Conservation (phyloP, 2,888 invertebrate genomes). For the Cheiracanthium punctorium region DNA sequence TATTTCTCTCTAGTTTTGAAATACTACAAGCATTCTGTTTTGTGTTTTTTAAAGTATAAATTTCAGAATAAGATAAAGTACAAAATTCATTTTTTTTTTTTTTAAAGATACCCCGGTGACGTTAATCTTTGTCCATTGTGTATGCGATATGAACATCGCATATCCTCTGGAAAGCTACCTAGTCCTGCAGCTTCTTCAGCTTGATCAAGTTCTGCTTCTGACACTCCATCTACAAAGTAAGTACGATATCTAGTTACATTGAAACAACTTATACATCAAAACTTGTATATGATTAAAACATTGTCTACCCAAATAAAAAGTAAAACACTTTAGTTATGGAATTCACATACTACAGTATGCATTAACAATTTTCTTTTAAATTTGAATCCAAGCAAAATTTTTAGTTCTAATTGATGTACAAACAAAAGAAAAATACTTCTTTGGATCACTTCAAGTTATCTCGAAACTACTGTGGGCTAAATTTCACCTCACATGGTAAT, state of each 20-base stretch:
- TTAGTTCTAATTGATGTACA: too few species aligned
- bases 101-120: slow-evolving; percentile 66
- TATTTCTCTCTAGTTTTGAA: too few species aligned
- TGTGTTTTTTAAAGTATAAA: too few species aligned
- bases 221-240: slow-evolving; percentile 60
- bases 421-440: too few species aligned
- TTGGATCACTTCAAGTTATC: too few species aligned
- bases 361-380: too few species aligned
- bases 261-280: too few species aligned
- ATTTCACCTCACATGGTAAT: too few species aligned
- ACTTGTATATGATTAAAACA: neutral
- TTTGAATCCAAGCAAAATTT: too few species aligned
- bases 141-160: slow-evolving; percentile 74
- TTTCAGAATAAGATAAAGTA: neutral
- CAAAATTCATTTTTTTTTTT: too few species aligned
- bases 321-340: neutral
- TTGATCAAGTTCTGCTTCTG: slow-evolving; percentile 69
- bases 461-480: too few species aligned
- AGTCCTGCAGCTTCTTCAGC: slow-evolving; percentile 72
- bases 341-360: neutral
- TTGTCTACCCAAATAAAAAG: neutral
- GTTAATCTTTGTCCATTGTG: slow-evolving; percentile 74
- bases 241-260: neutral
- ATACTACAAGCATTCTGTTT: too few species aligned
- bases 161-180: slow-evolving; percentile 73